Evolutionary conservation across 2,113 vertebrate species (phyloP), one percentile per base, ranked within the genome.

Genomic region (Pterocles gutturalis): DNA sequence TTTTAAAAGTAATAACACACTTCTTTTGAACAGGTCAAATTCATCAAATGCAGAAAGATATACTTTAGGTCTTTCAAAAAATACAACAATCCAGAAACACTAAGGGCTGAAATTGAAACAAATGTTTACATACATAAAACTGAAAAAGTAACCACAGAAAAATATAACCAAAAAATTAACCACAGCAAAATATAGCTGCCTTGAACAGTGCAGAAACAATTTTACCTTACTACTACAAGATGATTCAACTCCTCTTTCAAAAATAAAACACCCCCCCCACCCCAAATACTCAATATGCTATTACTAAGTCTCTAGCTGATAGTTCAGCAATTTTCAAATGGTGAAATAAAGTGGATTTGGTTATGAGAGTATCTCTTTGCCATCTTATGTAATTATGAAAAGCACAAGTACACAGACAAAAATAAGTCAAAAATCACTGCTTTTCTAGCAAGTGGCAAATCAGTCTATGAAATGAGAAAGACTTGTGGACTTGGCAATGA

Each of bases 11-110:
- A 94, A 57, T 89, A 93, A 72, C n/a, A 55, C 24, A 87, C 51
- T 19, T 83, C 28, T 66, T 87, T 46, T 61, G 51, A 96, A 43
- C 20, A 73, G 58, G 85, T 80, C 90, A 94, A 96, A 93, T 64
- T 60, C 66, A 95, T 95, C 85, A 93, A 81, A 81, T 25, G 38
- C 67, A 76, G 58, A 64, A 91, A 94, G 76, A 73, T 29, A 55
- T 31, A 38, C 31, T 66, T 84, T 10, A 69, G 28, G 31, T 57
- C 70, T 72, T 96, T 38, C 17, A 88, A 58, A 49, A 54, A 51
- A n/a, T 3, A 43, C 8, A 66, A 48, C 17, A 34, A 15, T 33
- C 90, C 33, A 54, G 70, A 89, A 89, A 79, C 9, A 24, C 25
- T 28, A 57, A 66, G 5, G 14, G 6, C 11, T 79, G 22, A 73